These are phyloP conservation scores for Margaritifera margaritifera DNA, from an alignment of 2,888 invertebrate genomes.

Conservation along the genomic window DNA sequence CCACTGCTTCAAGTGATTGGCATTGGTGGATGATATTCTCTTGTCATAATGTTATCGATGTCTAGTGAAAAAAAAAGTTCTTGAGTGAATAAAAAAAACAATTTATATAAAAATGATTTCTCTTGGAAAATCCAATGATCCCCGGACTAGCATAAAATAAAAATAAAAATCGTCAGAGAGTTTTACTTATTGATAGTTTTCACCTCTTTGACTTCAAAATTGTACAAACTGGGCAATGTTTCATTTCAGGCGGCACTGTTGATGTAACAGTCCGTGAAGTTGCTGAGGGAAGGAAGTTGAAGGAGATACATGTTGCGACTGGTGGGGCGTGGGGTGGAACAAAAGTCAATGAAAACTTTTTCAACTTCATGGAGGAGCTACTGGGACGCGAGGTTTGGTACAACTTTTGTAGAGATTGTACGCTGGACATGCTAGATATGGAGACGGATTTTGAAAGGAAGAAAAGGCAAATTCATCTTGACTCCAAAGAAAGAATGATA, in stretches of 20 bases:
- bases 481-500: conserved; percentile 1
- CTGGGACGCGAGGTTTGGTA: conserved; percentile 9
- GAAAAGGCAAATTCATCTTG: conserved; percentile 12
- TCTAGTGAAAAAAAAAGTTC: too few species aligned
- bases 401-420: background rate
- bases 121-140: too few species aligned
- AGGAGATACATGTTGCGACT: conserved; percentile 18
- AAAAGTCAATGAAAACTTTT: conserved; percentile 16
- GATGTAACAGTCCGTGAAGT: conserved; percentile 29
- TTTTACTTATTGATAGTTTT: too few species aligned
- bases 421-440: conserved; percentile 10
- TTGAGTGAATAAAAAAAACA: too few species aligned
- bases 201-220: too few species aligned
- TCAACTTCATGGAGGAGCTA: conserved; percentile 16
- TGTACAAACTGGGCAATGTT: too few species aligned
- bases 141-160: too few species aligned
- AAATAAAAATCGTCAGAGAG: too few species aligned
- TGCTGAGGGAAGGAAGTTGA: conserved; percentile 11
- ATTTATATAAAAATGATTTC: too few species aligned
- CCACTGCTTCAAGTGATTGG: too few species aligned
- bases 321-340: conserved; percentile 27
- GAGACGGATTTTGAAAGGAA: conserved; percentile 16
- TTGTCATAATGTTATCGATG: too few species aligned
- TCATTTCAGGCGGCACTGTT: conserved; percentile 22
- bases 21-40: too few species aligned